Percentiles rank a stretch among this genome's conserved stretches.
Evolutionary conservation across 2,888 invertebrate species (phyloP).

Genomic region (Keiferia lycopersicella): DNA sequence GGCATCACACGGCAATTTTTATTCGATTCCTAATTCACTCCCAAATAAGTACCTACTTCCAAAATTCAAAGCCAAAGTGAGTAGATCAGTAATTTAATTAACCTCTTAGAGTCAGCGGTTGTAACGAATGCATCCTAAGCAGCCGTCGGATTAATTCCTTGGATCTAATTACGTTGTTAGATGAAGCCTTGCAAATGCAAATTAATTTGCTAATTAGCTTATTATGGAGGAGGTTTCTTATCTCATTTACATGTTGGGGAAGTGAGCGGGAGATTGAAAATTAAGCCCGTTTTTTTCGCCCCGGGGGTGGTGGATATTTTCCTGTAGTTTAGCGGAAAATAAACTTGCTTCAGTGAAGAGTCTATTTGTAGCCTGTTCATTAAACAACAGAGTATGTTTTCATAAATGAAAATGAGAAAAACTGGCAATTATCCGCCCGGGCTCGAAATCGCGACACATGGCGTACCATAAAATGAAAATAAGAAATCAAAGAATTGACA

Average conservation of each 20-base stretch:
- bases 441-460: no score
- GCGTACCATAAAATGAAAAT: no score
- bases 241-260: constrained; percentile 5
- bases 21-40: not conserved
- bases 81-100: not conserved
- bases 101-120: not conserved
- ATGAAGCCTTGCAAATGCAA: constrained; percentile 10
- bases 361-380: no score
- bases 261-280: not conserved
- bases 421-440: no score
- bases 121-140: not conserved
- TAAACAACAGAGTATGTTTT: no score
- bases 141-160: not conserved
- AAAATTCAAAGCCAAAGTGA: no score
- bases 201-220: constrained; percentile 12
- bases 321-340: not conserved
- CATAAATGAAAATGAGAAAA: no score
- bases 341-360: not conserved
- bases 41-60: no score
- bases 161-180: constrained; percentile 9
- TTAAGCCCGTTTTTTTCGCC: not conserved
- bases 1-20: not conserved
- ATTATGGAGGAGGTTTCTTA: not conserved
- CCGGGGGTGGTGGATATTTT: not conserved
- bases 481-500: no score